Conservation (phyloP, 2,888 invertebrate species). For the Andrena minutula region DNA sequence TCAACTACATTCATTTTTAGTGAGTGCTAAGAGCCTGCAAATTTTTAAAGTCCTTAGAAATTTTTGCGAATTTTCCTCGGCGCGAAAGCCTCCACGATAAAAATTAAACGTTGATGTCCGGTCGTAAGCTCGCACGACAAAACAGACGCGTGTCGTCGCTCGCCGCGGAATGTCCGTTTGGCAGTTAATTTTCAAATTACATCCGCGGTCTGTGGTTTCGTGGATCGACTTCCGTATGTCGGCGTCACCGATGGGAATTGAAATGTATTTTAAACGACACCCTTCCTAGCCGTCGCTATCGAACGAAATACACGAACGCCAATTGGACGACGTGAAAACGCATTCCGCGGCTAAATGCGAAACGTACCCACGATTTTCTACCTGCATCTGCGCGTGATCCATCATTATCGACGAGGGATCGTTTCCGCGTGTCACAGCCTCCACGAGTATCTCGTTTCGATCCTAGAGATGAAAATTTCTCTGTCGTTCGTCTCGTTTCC, state of each 20-base stretch:
- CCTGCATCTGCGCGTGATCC: background rate
- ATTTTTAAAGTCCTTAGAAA: too few relatives aligned
- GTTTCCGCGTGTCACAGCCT: background rate
- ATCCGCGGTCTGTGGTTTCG: constrained; percentile 34
- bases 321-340: constrained; percentile 14
- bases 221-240: constrained; percentile 28
- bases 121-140: constrained; percentile 28
- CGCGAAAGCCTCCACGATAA: constrained; percentile 5
- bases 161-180: constrained; percentile 7
- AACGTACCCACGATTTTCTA: background rate
- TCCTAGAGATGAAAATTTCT: background rate
- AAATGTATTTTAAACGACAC: constrained; percentile 19
- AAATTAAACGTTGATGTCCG: constrained; percentile 33
- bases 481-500: background rate
- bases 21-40: too few relatives aligned
- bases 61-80: background rate
- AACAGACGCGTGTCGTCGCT: constrained; percentile 8
- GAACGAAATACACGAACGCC: constrained; percentile 32
- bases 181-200: constrained; percentile 38
- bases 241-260: constrained; percentile 35
- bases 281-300: background rate
- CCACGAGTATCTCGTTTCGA: constrained; percentile 10
- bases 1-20: too few relatives aligned
- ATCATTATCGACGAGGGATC: constrained; percentile 18
- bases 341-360: background rate